Evolutionary conservation across 2,888 invertebrate species (phyloP), one percentile per base, ranked within the genome.

Genomic region (Glomeris marginata): DNA sequence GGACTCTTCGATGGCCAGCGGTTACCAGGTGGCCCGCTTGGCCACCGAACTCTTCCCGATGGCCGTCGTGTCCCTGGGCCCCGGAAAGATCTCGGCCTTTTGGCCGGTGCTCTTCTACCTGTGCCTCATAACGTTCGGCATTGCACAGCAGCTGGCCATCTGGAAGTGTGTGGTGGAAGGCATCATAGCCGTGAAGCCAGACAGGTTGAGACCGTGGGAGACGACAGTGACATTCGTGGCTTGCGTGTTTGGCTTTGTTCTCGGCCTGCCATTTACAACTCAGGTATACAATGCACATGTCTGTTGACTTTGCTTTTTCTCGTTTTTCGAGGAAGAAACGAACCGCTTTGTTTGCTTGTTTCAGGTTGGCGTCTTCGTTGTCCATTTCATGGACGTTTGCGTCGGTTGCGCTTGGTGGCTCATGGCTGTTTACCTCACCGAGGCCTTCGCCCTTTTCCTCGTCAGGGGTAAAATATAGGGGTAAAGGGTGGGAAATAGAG

Each of bases 81-180:
- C 80, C 41, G 76, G 80, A 51, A 74, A 77, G 63, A 69, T 90
- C 4, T 86, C 87, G 0, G 85, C 88, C 47, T 81, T 85, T 56
- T 91, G 90, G 90, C 81, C 85, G 0, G 81, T 85, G 10, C 73
- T 88, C 44, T 84, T 87, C 62, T 90, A 85, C 68, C 80, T 84
- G 63, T 79, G 81, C 57, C 73, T 90, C 52, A 83, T 88, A 56
- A 72, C 85, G 60, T 86, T 91, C 62, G 90, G 88, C 1, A 75
- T 91, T 52, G 85, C 84, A 3, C 90, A 90, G 34, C 61, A 74
- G 74, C 71, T 88, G 58, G 87, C 86, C 1, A 81, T 90, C 62
- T 90, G 90, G 90, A 86, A 88, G 63, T 85, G 85, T 61, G 84
- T 90, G 47, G 82, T 88, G 54, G 81, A 84, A 18, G 85, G 86